A percentile compares a stretch with the other conserved stretches of the same genome.
Conservation (phyloP, 2,113 vertebrate species). For the Semnornis frantzii region DNA sequence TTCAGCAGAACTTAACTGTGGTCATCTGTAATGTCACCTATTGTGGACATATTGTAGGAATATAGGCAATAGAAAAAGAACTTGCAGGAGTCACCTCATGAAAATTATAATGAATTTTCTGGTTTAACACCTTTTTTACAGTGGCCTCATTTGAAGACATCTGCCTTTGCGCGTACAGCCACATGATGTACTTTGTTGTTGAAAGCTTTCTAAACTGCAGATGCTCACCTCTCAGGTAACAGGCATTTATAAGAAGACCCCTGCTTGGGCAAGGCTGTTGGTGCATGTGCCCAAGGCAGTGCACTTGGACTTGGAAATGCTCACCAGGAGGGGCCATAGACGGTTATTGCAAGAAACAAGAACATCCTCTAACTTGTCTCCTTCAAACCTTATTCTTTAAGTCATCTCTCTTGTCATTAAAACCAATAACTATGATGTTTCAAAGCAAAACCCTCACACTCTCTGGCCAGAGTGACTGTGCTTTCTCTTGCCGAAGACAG, state of each 20-base stretch:
- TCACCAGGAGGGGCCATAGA: not conserved
- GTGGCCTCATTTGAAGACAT: not conserved
- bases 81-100: not conserved
- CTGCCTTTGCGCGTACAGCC: not conserved
- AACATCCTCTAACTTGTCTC: not conserved
- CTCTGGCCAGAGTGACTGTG: not conserved
- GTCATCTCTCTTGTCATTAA: not conserved
- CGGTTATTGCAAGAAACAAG: not conserved
- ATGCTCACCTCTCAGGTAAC: not conserved
- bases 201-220: not conserved
- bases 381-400: not conserved
- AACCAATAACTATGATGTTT: not conserved
- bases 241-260: not conserved
- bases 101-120: not conserved
- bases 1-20: conserved; percentile 67
- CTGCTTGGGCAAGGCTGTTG: not conserved
- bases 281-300: not conserved
- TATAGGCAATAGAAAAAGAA: not conserved
- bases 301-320: not conserved
- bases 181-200: not conserved
- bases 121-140: not conserved
- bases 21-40: not conserved
- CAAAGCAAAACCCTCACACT: not conserved
- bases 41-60: conserved; percentile 34
- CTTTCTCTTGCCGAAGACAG: not conserved